These are phyloP conservation scores for Xestoiulus laeticollis DNA, from an alignment of 2,888 invertebrate genomes.

Conservation along the genomic window DNA sequence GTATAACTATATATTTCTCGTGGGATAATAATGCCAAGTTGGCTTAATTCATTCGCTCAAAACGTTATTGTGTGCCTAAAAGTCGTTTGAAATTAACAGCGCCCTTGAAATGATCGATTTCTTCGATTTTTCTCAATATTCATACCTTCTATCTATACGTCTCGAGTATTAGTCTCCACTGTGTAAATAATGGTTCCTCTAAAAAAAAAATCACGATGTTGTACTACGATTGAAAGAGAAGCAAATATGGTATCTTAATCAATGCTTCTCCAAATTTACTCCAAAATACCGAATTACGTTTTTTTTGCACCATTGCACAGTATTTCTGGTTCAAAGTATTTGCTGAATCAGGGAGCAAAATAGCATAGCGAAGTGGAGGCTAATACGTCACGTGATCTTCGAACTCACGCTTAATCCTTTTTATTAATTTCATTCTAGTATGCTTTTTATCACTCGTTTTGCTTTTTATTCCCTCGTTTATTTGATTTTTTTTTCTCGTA, in stretches of 20 bases:
- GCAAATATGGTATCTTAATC: neutral
- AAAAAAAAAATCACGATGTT: neutral
- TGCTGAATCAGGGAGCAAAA: neutral
- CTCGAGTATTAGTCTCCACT: conserved; percentile 2
- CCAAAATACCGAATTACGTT: neutral
- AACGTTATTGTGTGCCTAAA: conserved; percentile 23
- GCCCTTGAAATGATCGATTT: neutral
- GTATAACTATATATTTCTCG: neutral
- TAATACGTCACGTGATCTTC: neutral
- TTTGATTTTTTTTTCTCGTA: neutral
- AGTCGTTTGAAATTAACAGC: conserved; percentile 43
- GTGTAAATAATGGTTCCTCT: neutral
- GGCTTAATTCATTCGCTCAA: conserved; percentile 35
- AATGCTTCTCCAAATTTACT: neutral
- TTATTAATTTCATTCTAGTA: neutral
- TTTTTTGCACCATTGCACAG: too few relatives aligned
- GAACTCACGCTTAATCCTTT: neutral
- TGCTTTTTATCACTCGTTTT: too few relatives aligned
- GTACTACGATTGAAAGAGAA: neutral
- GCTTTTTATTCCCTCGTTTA: neutral
- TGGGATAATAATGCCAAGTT: neutral
- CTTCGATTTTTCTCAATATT: conserved; percentile 24
- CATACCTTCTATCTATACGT: conserved; percentile 41
- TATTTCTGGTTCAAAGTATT: too few relatives aligned
- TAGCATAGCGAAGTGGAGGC: neutral